A percentile compares a stretch with the other conserved stretches of the same genome.
Evolutionary conservation across 2,113 vertebrate genomes (phyloP).

Genomic region (Tauraco erythrolophus): DNA sequence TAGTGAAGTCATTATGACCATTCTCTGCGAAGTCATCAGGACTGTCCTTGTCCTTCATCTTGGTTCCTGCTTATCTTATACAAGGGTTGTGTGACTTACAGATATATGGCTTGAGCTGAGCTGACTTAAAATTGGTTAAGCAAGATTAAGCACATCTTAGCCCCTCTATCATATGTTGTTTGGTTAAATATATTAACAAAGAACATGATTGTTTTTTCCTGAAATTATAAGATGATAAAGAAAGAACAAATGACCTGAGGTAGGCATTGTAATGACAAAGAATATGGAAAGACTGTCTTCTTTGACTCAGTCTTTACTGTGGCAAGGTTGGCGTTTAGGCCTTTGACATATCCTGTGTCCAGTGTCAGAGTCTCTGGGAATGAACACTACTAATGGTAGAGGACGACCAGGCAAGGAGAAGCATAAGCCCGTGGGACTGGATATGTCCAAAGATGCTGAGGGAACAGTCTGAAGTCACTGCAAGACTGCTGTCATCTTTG

Average conservation of each 20-base stretch:
- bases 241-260: neutral
- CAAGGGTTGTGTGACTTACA: too few relatives aligned
- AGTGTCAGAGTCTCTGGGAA: neutral
- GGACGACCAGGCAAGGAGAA: neutral
- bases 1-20: too few relatives aligned
- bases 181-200: neutral
- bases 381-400: neutral
- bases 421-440: fast-evolving
- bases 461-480: neutral
- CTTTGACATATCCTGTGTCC: neutral
- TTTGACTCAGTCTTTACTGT: neutral
- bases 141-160: too few relatives aligned
- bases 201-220: neutral
- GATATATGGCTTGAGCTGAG: too few relatives aligned
- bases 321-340: neutral
- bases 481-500: neutral
- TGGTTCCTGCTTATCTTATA: too few relatives aligned
- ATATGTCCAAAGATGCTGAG: neutral
- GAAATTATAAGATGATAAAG: neutral
- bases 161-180: too few relatives aligned
- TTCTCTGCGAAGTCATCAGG: too few relatives aligned
- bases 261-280: neutral
- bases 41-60: too few relatives aligned
- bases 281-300: neutral
- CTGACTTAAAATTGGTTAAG: too few relatives aligned